Base-by-base conservation (phyloP, 2,113 vertebrate species). In the Ovis canadensis region DNA sequence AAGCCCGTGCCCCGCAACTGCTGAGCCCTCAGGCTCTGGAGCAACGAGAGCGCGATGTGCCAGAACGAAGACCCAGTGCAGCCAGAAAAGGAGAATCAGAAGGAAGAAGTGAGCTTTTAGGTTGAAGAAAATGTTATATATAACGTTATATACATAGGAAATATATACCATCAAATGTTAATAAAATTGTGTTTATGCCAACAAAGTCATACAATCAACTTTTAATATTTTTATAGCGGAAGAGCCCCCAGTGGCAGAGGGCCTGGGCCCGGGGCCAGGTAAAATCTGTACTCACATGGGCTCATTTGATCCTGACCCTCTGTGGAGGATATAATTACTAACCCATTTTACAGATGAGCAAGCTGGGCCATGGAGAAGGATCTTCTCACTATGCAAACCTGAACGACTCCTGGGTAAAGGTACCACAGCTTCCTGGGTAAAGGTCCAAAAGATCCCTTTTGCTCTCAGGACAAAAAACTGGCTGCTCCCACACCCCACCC, bases 301-400 rank as follows among this genome's bases (percentile, higher is more conserved):
- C 50, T 59, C 43, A 0, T 45, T 29, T 23, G n/a, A 11, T 16
- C 25, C 33, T 57, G 23, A 25, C 50, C 85, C 36, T 31, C 21
- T 14, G 15, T 0, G 7, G 81, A 12, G 31, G 60, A 12, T 9
- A 3, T 16, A 3, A 3, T 29, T 3, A 15, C 64, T 12, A 8
- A 40, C 45, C 45, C 81, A 33, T 11, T 85, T 40, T 23, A 60
- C 54, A 88, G 91, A 31, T 3, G 90, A 52, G 71, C 17, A n/a
- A 17, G n/a, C 29, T 0, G 29, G 12, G n/a, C 78, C 10, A 0
- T 0, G 2, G 40, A 77, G 33, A 31, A 33, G 2, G 21, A 57
- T 10, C 81, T 23, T 52, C 87, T 64, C 74, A 52, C 33, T 27
- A 1, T 1, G 91, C 52, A 57, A 2, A 50, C 1, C 11, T 3